Conservation (phyloP, 2,113 vertebrate genomes). For the Pandion haliaetus region DNA sequence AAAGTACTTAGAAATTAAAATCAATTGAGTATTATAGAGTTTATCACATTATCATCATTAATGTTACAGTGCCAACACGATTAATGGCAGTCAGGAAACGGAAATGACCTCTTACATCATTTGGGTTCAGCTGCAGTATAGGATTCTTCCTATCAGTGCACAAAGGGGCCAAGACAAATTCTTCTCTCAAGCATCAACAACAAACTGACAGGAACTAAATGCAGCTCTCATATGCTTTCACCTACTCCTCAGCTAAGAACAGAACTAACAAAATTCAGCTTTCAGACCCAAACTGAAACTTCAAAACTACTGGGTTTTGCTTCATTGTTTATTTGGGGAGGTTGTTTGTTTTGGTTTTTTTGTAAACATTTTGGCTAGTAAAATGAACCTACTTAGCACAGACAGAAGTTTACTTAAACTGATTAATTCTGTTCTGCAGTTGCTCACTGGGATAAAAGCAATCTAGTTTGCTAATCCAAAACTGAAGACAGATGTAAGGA, state of each 20-base stretch:
- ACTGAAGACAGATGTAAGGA: background rate
- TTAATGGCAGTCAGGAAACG: background rate
- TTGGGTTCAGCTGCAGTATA: background rate
- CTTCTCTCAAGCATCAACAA: background rate
- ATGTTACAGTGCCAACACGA: background rate
- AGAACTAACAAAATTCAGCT: background rate
- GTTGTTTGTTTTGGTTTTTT: background rate
- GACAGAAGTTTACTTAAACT: background rate
- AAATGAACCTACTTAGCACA: background rate
- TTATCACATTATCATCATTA: background rate
- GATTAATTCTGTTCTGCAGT: background rate
- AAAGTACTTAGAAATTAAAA: background rate
- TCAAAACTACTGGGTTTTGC: background rate
- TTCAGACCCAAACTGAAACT: background rate
- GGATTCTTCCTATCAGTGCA: background rate
- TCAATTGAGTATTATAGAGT: background rate
- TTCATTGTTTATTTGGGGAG: background rate
- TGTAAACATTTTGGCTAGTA: background rate
- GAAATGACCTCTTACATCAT: background rate
- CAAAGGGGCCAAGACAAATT: background rate
- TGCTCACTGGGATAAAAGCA: background rate
- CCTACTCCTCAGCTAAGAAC: background rate
- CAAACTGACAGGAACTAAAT: background rate
- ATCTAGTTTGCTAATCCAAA: background rate
- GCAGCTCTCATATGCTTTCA: background rate